A percentile compares a stretch with the other conserved stretches of the same genome.
These are phyloP conservation scores for Epistrophe eligans DNA, from an alignment of 2,888 invertebrate species.

Conservation along the genomic window DNA sequence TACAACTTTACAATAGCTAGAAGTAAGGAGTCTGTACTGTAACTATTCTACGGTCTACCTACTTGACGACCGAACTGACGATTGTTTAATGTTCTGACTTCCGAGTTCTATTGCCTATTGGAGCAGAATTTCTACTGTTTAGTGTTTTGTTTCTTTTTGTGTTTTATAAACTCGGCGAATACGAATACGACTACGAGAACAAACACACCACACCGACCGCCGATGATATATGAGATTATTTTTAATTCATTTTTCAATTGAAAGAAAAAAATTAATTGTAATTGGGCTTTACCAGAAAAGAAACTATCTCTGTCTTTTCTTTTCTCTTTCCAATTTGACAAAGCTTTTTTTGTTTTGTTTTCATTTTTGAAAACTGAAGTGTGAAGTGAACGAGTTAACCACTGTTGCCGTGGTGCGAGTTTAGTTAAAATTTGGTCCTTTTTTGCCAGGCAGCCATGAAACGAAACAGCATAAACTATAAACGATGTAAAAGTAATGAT, in stretches of 20 bases:
- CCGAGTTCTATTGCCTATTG: background rate
- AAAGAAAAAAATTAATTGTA: conserved; percentile 22
- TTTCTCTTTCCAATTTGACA: background rate
- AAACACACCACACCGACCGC: background rate
- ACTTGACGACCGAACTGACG: background rate
- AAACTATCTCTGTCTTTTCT: background rate
- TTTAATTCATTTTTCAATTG: conserved; percentile 1
- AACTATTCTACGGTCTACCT: conserved; percentile 5
- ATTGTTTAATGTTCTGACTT: background rate
- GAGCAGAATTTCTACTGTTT: conserved; percentile 14
- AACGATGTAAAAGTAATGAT: no score
- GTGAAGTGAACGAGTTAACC: no score
- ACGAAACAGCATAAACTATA: no score
- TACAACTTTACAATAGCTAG: background rate
- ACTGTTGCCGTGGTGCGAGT: no score
- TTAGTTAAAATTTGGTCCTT: no score
- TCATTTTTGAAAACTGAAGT: background rate
- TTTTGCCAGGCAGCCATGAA: no score
- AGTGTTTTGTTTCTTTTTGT: background rate
- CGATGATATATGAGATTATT: background rate
- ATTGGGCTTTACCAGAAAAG: background rate
- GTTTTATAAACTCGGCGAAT: conserved; percentile 3
- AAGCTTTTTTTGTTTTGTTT: conserved; percentile 25
- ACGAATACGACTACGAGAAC: background rate
- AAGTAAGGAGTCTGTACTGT: background rate